Base-by-base conservation (phyloP, 2,113 vertebrate species). In the Odontophorus gujanensis region DNA sequence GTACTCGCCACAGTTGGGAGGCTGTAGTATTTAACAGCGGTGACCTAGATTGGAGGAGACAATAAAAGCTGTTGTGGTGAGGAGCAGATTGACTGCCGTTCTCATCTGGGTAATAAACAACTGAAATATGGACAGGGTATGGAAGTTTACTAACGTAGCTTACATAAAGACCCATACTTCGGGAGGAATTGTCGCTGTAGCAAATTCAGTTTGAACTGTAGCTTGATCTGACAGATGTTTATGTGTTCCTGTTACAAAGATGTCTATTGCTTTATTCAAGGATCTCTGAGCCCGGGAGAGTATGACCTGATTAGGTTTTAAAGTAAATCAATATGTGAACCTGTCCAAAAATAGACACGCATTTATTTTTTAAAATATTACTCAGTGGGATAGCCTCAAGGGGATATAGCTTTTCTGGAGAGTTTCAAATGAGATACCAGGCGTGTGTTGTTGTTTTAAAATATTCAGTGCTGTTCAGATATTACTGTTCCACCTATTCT, bases 11-110 rank as follows among this genome's bases (percentile, higher is more conserved):
- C 89, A 94, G 85, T 90, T 81, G 89, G 92, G 87, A 95, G 90
- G 93, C 57, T 48, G 58, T 80, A 63, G 95, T 78, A 81, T 97
- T 98, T 97, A 95, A 98, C 97, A 97, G 94, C 21, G 48, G 87
- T 98, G 98, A 98, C 98, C 98, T 98, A 96, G 94, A 98, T 98
- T 97, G 98, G 96, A 96, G 89, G 97, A 97, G 97, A 97, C 92
- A 92, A 96, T 94, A 89, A 96, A 97, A 98, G 97, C 97, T 97
- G 97, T 97, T 98, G 93, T 57, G 89, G 96, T 95, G 96, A 97
- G 71, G 96, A 98, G 95, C 98, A 97, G 97, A 97, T 97, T 97
- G 95, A 92, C 94, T 97, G 96, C 90, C 95, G 63, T 92, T 76
- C 85, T 98, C 97, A 98, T 98, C 97, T 96, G 97, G 96, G 98